phyloP scores from a whole-genome alignment of 1,140 invertebrate genomes.

The Leucophenga varia region DNA sequence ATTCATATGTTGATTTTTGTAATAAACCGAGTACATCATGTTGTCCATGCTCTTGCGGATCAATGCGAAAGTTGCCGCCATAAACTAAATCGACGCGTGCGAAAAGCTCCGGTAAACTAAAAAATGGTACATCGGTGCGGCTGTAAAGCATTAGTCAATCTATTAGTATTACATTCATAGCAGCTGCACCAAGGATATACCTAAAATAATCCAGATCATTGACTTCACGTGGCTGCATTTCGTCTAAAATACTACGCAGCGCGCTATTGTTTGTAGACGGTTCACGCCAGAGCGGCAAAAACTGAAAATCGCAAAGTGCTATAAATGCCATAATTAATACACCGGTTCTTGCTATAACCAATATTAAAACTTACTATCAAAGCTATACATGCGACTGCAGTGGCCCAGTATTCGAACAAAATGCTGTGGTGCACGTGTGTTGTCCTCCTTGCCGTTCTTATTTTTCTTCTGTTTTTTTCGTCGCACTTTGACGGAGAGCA shows the following conservation, averaged over 20 bases:
- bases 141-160: conserved; percentile 29
- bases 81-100: conserved; percentile 73
- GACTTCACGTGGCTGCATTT: conserved; percentile 66
- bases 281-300: conserved; percentile 68
- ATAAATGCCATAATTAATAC: conserved; percentile 34
- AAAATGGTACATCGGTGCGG: conserved; percentile 64
- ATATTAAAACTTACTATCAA: conserved; percentile 27
- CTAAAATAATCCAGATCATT: conserved; percentile 63
- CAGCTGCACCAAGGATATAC: too few species aligned
- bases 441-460: conserved; percentile 42
- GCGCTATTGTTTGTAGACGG: conserved; percentile 45
- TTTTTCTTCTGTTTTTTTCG: conserved; percentile 52
- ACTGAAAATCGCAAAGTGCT: conserved; percentile 91
- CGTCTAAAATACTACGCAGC: conserved; percentile 60
- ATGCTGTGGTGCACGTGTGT: conserved; percentile 54
- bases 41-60: conserved; percentile 42
- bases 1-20: conserved; percentile 59
- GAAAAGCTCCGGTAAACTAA: conserved; percentile 75
- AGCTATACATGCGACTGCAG: conserved; percentile 54
- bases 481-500: conserved; percentile 73
- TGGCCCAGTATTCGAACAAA: conserved; percentile 64
- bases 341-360: neutral
- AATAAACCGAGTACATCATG: conserved; percentile 51
- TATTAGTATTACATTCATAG: too few species aligned
- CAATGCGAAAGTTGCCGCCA: conserved; percentile 59